These are phyloP conservation scores for Amphipoea oculea DNA, from an alignment of 2,888 invertebrate genomes.

Conservation along the genomic window DNA sequence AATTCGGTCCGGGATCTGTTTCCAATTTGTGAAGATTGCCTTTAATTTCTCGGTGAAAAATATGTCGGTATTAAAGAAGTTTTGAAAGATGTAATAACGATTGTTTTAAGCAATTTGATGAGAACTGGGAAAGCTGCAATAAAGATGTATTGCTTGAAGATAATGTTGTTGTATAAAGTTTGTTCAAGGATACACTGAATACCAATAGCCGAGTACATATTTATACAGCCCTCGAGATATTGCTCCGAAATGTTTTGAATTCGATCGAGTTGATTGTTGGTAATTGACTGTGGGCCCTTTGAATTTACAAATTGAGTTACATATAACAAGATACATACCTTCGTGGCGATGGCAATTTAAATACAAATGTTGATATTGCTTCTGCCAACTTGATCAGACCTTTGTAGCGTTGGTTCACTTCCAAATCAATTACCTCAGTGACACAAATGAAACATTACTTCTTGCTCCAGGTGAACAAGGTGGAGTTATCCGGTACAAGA, in stretches of 20 bases:
- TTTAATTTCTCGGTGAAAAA: slow-evolving; percentile 41
- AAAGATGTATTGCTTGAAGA: slow-evolving; percentile 2
- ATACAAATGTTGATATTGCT: slow-evolving; percentile 4
- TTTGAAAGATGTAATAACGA: slow-evolving; percentile 47
- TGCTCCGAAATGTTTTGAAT: slow-evolving; percentile 33
- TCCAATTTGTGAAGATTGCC: slow-evolving; percentile 60
- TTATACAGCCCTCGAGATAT: slow-evolving; percentile 21
- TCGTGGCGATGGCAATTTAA: neutral
- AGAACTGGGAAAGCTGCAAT: neutral
- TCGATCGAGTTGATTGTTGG: slow-evolving; percentile 29
- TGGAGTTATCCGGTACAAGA: neutral
- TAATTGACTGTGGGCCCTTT: slow-evolving; percentile 15
- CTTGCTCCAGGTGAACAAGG: neutral
- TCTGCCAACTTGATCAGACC: neutral
- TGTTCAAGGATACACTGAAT: neutral
- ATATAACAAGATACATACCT: neutral
- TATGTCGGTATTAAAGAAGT: slow-evolving; percentile 51
- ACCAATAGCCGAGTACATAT: neutral
- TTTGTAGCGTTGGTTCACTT: neutral
- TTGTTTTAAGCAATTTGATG: slow-evolving; percentile 17
- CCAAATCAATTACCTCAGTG: neutral
- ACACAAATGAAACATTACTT: neutral
- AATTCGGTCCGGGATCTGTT: slow-evolving; percentile 48
- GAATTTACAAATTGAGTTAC: slow-evolving; percentile 18
- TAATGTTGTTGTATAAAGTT: slow-evolving; percentile 18